phyloP scores from a whole-genome alignment of 2,113 vertebrate genomes.

The Brachirus orientalis region DNA sequence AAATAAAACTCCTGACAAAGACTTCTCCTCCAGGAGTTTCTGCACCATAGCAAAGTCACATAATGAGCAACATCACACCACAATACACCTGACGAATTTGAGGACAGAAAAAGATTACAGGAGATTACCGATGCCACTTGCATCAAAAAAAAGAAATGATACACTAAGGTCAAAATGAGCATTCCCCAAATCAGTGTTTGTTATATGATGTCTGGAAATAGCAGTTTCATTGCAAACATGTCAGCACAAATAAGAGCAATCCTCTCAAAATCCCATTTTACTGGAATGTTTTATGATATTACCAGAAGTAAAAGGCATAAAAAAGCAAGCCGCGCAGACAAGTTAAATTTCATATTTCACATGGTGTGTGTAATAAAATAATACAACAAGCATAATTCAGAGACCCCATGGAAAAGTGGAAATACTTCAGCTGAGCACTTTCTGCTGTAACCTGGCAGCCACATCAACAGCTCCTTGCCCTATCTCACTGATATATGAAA shows the following conservation, averaged over 20 bases:
- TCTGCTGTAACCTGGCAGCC: constrained; percentile 56
- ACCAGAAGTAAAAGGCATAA: constrained; percentile 41
- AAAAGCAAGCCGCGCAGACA: constrained; percentile 41
- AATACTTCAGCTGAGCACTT: constrained; percentile 66
- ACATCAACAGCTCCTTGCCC: constrained; percentile 53
- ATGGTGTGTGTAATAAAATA: constrained; percentile 43
- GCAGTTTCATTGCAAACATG: too few relatives aligned
- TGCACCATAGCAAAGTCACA: constrained; percentile 67
- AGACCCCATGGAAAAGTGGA: constrained; percentile 27
- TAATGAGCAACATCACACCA: constrained; percentile 68
- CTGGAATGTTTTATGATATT: constrained; percentile 45
- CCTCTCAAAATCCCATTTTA: constrained; percentile 47
- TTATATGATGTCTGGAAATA: constrained; percentile 19
- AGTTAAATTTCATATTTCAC: constrained; percentile 37
- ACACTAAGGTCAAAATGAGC: constrained; percentile 32
- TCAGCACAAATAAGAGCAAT: constrained; percentile 35
- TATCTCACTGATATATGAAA: constrained; percentile 82
- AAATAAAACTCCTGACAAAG: constrained; percentile 84
- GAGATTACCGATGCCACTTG: constrained; percentile 20
- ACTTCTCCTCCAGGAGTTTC: constrained; percentile 75
- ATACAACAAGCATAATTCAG: constrained; percentile 46
- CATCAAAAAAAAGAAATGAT: constrained; percentile 47
- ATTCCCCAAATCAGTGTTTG: constrained; percentile 34
- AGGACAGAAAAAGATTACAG: constrained; percentile 31
- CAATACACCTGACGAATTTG: constrained; percentile 45